Percentiles rank a stretch among this genome's conserved stretches.
phyloP scores from a whole-genome alignment of 2,888 invertebrate species.

The Phanerotoma sp. region DNA sequence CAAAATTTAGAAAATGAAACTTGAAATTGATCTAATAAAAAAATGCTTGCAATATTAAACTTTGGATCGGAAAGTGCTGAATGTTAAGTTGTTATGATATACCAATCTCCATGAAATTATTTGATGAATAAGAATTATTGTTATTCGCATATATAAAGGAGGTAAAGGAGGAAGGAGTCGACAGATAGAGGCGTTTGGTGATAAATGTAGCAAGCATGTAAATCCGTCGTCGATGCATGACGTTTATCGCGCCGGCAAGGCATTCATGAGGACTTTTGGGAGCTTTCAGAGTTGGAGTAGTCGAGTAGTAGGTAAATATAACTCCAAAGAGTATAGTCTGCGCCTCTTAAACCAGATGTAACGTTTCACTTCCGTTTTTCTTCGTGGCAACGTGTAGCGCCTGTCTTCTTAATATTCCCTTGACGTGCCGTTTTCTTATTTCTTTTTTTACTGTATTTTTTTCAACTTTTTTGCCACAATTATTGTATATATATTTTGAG shows the following conservation, averaged over 20 bases:
- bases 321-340: conserved; percentile 2
- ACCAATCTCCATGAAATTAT: no score
- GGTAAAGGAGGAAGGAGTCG: conserved; percentile 7
- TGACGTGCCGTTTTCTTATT: not conserved
- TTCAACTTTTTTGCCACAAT: conserved; percentile 5
- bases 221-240: conserved; percentile 23
- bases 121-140: no score
- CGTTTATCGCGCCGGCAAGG: conserved; percentile 16
- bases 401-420: not conserved
- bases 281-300: not conserved
- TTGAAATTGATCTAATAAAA: no score
- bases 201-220: conserved; percentile 20
- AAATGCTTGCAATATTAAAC: no score
- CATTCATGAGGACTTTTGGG: not conserved
- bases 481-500: conserved; percentile 18
- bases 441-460: conserved; percentile 1
- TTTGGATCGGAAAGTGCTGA: no score
- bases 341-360: conserved; percentile 26
- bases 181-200: conserved; percentile 18
- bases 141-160: no score
- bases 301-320: conserved; percentile 19
- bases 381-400: not conserved
- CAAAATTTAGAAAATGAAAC: no score
- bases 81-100: no score
- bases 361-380: conserved; percentile 26